Conservation (phyloP, 2,888 invertebrate genomes). For the Pollenia angustigena region DNA sequence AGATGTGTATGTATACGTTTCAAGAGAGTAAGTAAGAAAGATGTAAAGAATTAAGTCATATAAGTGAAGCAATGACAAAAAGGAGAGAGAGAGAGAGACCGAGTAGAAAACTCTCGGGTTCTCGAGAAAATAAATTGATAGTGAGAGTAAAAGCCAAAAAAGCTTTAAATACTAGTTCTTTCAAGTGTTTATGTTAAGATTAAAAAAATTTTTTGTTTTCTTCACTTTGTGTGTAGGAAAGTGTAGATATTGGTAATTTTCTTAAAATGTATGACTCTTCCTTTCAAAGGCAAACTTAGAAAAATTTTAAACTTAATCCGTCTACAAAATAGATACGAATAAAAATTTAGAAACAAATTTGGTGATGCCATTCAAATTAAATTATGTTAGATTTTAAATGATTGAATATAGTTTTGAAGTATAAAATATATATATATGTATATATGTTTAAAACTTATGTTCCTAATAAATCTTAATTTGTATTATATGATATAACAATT, state of each 20-base stretch:
- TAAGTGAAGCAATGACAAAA: background rate
- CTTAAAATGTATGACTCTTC: conserved; percentile 54
- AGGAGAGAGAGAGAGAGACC: conserved; percentile 13
- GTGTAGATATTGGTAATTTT: conserved; percentile 49
- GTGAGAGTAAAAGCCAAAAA: conserved; percentile 61
- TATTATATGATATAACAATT: no score
- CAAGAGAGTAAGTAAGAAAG: conserved; percentile 29
- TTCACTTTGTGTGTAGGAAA: background rate
- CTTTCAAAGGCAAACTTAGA: conserved; percentile 38
- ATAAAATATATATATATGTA: no score
- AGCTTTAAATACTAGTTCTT: conserved; percentile 63
- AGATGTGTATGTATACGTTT: conserved; percentile 55
- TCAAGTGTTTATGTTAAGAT: conserved; percentile 68
- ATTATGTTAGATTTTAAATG: no score
- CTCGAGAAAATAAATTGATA: conserved; percentile 25
- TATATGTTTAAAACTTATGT: no score
- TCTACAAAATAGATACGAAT: background rate
- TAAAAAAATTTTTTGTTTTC: conserved; percentile 20
- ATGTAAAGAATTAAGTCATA: conserved; percentile 1
- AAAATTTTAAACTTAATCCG: background rate
- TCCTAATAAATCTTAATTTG: no score
- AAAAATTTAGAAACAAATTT: no score
- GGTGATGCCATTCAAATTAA: no score
- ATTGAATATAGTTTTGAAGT: no score
- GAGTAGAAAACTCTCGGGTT: no score